Evolutionary conservation across 2,888 invertebrate genomes (phyloP), one percentile per base, ranked within the genome.

Genomic region (Xestobium rufovillosum): DNA sequence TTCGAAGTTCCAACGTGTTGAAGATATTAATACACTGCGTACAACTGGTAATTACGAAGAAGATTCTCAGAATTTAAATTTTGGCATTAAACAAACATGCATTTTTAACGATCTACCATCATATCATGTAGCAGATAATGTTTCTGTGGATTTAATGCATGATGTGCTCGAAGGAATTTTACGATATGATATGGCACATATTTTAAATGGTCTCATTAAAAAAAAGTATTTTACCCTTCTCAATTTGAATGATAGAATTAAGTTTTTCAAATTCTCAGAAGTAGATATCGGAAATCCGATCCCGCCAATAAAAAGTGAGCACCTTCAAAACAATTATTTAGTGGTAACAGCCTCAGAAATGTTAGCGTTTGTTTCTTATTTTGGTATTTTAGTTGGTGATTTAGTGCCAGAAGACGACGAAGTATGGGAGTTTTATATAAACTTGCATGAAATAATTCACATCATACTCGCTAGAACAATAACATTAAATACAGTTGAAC

Each of bases 91-190:
- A 25, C 25, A 33, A n/a, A 10, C 12, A n/a, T 26, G 33, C 25
- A 14, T 33, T 26, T 33, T 19, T 12, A 13, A 33, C 26, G 9
- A 14, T 25, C 15, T 33, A 25, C 8, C 3, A 8, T 14, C 14
- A 28, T 42, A 31, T 27, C 30, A 42, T 17, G 16, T 30, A 6
- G 23, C 37, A 3, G 11, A 37, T 23, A 42, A 42, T 31, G 14
- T 37, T 13, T 26, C 36, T 4, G 14, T 13, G 17, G 42, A 42
- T 19, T 3, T 36, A 13, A 42, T 39, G 42, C 39, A 42, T 26
- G 42, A 41, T 19, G 13, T 19, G 3, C 27, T 34, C 8, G 43
- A 43, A 25, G 43, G 42, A 2, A 25, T 42, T 25, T 28, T 15
- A 11, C 16, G 42, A 10, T 42, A 40, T 28, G 39, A 41, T 15